Evolutionary conservation across 2,113 vertebrate species (phyloP), one percentile per base, ranked within the genome.

Genomic region (Labeo rohita): DNA sequence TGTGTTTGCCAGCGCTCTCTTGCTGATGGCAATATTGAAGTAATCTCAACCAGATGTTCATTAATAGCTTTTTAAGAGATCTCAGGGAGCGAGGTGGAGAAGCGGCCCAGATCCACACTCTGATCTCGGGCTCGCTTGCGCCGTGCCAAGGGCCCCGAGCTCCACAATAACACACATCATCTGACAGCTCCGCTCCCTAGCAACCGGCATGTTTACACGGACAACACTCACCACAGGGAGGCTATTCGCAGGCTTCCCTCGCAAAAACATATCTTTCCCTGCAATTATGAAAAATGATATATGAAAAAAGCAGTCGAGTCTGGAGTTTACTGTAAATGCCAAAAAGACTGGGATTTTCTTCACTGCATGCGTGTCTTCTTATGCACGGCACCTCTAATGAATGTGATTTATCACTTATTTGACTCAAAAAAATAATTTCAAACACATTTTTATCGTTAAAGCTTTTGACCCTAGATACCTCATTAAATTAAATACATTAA

Each of bases 41-140:
- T 89, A 90, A 90, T 91, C 78, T 85, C 70, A 86, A 84, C 81
- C 91, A 91, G 88, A 90, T 90, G 91, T 89, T 89, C 87, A 88
- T 89, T 90, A 90, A 89, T 90, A 80, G 77, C 84, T 86, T 87
- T 90, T 88, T 89, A 88, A 86, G 85, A 90, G 81, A 80, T 79
- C 76, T 85, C 78, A 47, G 87, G 52, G 65, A 86, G 76, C 23
- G 79, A 80, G 73, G 59, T 73, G 84, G 86, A 76, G 83, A 87
- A 56, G 73, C 59, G 15, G 80, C 45, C 77, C 75, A 76, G 59
- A 75, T 50, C 61, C 47, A 63, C 16, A 28, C 81, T 87, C 88
- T 85, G 87, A 90, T 89, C 88, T 87, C n/a, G 52, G 66, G 54
- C 66, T 83, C 66, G 49, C 65, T 83, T 72, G 7, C 45, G 9